phyloP scores from a whole-genome alignment of 2,113 vertebrate species.

The Ochotona princeps region DNA sequence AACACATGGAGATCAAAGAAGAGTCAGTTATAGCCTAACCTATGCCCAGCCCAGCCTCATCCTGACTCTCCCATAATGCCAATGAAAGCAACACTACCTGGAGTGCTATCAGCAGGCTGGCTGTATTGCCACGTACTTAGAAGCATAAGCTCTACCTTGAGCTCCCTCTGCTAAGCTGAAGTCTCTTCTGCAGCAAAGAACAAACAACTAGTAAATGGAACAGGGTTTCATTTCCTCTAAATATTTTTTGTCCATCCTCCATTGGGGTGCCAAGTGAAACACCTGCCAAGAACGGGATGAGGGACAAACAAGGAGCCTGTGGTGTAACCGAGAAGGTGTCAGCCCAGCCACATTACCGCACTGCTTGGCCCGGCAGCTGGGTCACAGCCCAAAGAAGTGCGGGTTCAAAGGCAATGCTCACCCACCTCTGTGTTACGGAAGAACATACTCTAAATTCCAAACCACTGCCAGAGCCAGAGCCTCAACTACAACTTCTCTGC shows the following conservation, averaged over 20 bases:
- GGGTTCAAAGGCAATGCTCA: background rate
- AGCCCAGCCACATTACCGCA: background rate
- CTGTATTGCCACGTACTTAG: background rate
- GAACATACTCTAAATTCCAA: background rate
- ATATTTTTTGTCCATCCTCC: constrained; percentile 11
- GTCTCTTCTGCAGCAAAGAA: background rate
- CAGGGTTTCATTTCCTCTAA: constrained; percentile 45
- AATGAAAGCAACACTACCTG: background rate
- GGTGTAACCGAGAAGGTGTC: constrained; percentile 19
- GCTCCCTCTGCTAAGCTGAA: background rate
- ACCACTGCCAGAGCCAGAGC: background rate
- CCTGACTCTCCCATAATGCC: background rate
- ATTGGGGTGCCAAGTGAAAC: constrained; percentile 23
- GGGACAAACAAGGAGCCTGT: constrained; percentile 12
- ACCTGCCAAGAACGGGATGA: constrained; percentile 38
- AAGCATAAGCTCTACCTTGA: background rate
- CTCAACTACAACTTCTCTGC: background rate
- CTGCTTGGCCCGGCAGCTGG: background rate
- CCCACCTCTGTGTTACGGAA: background rate
- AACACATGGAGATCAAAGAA: background rate
- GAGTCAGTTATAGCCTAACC: background rate
- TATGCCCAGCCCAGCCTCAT: background rate
- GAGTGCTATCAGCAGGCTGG: background rate
- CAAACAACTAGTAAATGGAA: background rate
- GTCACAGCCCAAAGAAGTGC: background rate